phyloP scores from a whole-genome alignment of 2,888 invertebrate genomes.

The Acrobasis repandana region DNA sequence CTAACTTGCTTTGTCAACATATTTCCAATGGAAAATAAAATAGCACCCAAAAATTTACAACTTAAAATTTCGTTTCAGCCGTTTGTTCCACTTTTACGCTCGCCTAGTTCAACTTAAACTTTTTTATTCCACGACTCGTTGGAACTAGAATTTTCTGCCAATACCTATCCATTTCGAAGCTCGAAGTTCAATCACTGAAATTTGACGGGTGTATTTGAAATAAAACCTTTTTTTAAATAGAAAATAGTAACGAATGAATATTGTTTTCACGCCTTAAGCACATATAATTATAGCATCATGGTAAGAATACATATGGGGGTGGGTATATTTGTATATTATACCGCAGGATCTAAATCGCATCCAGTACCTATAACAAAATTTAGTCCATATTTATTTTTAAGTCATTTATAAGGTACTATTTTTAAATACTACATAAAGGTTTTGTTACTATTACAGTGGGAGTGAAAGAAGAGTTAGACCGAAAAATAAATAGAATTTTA shows the following conservation, averaged over 20 bases:
- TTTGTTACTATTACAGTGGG: no score
- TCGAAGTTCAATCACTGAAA: neutral
- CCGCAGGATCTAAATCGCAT: no score
- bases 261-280: neutral
- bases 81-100: constrained; percentile 10
- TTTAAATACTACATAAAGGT: no score
- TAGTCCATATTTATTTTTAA: no score
- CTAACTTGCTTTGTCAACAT: neutral
- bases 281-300: no score
- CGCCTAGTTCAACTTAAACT: neutral
- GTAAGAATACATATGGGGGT: no score
- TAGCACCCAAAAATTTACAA: neutral
- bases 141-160: constrained; percentile 5
- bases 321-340: no score
- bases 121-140: constrained; percentile 7
- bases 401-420: no score
- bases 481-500: no score
- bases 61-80: neutral
- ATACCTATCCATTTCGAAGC: constrained; percentile 1
- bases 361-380: no score
- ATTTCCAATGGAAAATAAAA: neutral
- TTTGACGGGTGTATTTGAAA: constrained; percentile 1
- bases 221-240: neutral
- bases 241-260: neutral
- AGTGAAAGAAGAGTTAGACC: no score